These are phyloP conservation scores for Betta splendens DNA, from an alignment of 2,797 vertebrate genomes.

Conservation along the genomic window DNA sequence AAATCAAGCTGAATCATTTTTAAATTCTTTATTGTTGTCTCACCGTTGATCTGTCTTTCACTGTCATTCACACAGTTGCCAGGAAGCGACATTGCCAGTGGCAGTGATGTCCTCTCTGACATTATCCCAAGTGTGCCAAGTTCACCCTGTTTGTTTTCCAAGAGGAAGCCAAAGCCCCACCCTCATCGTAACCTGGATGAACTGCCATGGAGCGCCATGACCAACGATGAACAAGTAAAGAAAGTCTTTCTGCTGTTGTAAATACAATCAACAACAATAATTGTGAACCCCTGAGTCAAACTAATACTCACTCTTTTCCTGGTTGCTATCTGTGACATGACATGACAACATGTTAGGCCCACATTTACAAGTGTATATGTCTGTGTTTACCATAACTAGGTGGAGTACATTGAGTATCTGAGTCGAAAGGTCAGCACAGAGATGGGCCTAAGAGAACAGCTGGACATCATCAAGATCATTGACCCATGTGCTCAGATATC, in stretches of 20 bases:
- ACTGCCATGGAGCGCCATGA: conserved; percentile 98
- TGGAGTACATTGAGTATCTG: conserved; percentile 99
- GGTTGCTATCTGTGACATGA: neutral
- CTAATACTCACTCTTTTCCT: neutral
- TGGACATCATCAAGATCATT: conserved; percentile 99
- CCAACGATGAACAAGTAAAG: conserved; percentile 93
- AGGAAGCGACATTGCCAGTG: conserved; percentile 95
- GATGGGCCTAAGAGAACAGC: conserved; percentile 98
- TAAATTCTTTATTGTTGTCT: neutral
- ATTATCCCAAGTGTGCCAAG: conserved; percentile 97
- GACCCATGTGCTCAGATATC: conserved; percentile 98
- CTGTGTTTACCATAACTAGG: conserved; percentile 73
- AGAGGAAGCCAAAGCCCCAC: conserved; percentile 92
- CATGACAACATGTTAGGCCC: neutral
- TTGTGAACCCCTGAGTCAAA: neutral
- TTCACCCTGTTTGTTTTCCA: conserved; percentile 94
- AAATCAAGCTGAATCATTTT: neutral
- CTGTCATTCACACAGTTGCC: conserved; percentile 83
- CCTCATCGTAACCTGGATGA: conserved; percentile 94
- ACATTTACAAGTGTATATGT: neutral
- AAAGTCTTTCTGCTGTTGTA: neutral
- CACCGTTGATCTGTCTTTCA: neutral
- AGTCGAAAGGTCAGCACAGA: conserved; percentile 99
- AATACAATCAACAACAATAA: neutral
- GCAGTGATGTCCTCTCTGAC: conserved; percentile 97